Percentiles rank a stretch among this genome's conserved stretches.
Conservation (phyloP, 2,888 invertebrate species). For the Brachyptera putata region DNA sequence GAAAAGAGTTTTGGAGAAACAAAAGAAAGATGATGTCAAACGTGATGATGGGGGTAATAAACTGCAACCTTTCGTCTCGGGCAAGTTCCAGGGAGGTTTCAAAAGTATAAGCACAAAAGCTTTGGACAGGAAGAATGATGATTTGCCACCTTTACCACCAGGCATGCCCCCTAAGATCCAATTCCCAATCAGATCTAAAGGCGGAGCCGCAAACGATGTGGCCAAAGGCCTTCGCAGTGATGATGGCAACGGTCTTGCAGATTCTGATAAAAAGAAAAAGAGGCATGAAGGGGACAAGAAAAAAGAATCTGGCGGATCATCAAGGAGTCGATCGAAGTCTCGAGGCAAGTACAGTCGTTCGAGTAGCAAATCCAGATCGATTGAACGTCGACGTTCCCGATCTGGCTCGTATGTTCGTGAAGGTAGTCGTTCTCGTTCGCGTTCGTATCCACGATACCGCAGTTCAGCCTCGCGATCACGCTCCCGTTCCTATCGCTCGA, state of each 20-base stretch:
- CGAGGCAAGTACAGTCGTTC: slow-evolving; percentile 47
- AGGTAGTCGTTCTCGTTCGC: slow-evolving; percentile 36
- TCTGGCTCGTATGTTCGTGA: slow-evolving; percentile 33
- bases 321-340: slow-evolving; percentile 58
- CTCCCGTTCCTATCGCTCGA: slow-evolving; percentile 43
- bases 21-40: slow-evolving; percentile 26
- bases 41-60: slow-evolving; percentile 30
- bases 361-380: slow-evolving; percentile 35
- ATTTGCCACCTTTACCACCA: slow-evolving; percentile 47
- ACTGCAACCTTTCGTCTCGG: slow-evolving; percentile 30
- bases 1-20: slow-evolving; percentile 32
- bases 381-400: slow-evolving; percentile 31
- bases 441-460: slow-evolving; percentile 54
- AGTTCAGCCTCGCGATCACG: slow-evolving; percentile 38
- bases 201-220: not conserved
- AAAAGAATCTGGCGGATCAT: slow-evolving; percentile 48
- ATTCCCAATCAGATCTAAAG: slow-evolving; percentile 4
- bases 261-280: slow-evolving; percentile 41
- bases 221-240: slow-evolving; percentile 2
- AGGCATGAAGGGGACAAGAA: slow-evolving; percentile 40
- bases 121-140: slow-evolving; percentile 42
- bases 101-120: slow-evolving; percentile 29
- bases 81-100: slow-evolving; percentile 33
- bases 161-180: slow-evolving; percentile 52
- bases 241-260: slow-evolving; percentile 44